Conservation (phyloP, 2,888 invertebrate species). For the Platerodrilus igneus region DNA sequence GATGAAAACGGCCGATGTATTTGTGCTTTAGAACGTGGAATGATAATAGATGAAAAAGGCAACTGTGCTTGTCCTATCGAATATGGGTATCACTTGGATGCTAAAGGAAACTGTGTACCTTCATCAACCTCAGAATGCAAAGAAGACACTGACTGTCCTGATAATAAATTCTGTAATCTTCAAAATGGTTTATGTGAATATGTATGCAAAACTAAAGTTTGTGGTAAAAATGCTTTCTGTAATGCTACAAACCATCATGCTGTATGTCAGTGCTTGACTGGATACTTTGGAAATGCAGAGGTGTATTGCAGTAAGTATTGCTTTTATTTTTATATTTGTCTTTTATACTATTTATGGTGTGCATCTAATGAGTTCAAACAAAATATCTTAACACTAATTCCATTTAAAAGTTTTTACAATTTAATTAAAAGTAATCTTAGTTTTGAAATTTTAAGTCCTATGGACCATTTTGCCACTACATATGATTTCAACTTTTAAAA, state of each 20-base stretch:
- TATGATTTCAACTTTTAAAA: too few relatives aligned
- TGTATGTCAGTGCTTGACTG: slow-evolving; percentile 71
- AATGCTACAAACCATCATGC: slow-evolving; percentile 72
- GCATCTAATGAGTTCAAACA: too few relatives aligned
- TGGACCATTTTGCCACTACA: too few relatives aligned
- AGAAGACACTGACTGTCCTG: slow-evolving; percentile 69
- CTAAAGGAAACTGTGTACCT: slow-evolving; percentile 57
- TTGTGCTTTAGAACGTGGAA: slow-evolving; percentile 74
- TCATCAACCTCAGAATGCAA: slow-evolving; percentile 58
- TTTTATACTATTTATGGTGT: slow-evolving; percentile 8
- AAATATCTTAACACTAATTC: too few relatives aligned
- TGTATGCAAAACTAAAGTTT: slow-evolving; percentile 70
- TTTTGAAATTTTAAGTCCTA: too few relatives aligned
- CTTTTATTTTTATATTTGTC: slow-evolving; percentile 2
- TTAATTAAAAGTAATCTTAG: too few relatives aligned
- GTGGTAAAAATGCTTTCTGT: slow-evolving; percentile 73
- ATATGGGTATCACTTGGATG: slow-evolving; percentile 61
- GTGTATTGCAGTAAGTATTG: slow-evolving; percentile 64
- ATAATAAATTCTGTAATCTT: slow-evolving; percentile 68
- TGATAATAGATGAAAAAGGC: slow-evolving; percentile 70
- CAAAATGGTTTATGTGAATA: slow-evolving; percentile 69
- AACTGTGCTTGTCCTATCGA: slow-evolving; percentile 71
- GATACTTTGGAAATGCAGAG: slow-evolving; percentile 72
- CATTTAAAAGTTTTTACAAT: neutral
- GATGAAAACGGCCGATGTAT: slow-evolving; percentile 76